Base-by-base conservation (phyloP, 1,140 invertebrate species). In the Bicyclus anynana region DNA sequence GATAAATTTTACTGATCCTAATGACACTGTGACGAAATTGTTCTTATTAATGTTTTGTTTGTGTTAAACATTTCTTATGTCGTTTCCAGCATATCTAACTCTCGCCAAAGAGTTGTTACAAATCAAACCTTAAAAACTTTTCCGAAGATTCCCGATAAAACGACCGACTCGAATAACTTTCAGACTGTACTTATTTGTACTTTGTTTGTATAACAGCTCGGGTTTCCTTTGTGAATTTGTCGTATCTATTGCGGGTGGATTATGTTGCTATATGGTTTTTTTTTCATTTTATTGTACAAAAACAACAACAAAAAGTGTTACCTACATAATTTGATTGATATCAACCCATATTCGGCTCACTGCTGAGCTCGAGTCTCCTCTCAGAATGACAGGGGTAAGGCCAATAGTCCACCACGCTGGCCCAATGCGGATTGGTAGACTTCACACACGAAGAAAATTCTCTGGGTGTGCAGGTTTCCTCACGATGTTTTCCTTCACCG, bases 111-210 rank as follows among this genome's bases (percentile, higher is more conserved):
- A 76, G 56, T 71, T 72, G 72, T 77, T 72, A 81, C 80, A 80
- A 84, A 84, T 81, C 80, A 81, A 80, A 79, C 72, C 71, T 73
- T 80, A 78, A 77, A 80, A 81, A 81, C 65, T 81, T 79, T 67
- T 47, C 55, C 67, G 62, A 74, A 81, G 78, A 81, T 79, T 79
- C 67, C 62, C 73, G 81, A 82, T 84, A 84, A 80, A 79, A 72
- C 71, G 71, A 58, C 56, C 53, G 62, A 74, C 42, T 70, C 53
- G 67, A 74, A 70, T 61, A 70, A 73, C 66, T 70, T 73, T 70
- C 64, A 60, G 52, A 27, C 53, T 71, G 59, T 72, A 67, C 66
- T 78, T 77, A 77, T 78, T 80, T 74, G 69, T 78, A 72, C 71
- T 72, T 76, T 72, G 77, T 72, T 74, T 76, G 64, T 69, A 67